Evolutionary conservation across 2,888 invertebrate genomes (phyloP).

Genomic region (Dasysyrphus albostriatus): DNA sequence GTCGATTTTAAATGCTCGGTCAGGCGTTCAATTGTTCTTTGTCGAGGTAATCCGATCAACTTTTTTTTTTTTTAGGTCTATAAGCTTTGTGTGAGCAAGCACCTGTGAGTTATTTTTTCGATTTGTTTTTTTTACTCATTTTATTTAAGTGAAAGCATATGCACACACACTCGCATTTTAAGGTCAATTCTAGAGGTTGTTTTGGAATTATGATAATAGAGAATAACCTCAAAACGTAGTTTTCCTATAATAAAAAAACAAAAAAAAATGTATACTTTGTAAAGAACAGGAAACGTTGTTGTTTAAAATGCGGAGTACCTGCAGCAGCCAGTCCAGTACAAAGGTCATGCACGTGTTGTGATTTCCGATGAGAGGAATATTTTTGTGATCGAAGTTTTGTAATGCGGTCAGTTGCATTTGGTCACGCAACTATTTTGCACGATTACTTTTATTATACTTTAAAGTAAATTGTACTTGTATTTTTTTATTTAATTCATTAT

Average conservation of each 20-base stretch:
- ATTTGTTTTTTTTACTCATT: constrained; percentile 18
- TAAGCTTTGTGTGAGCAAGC: constrained; percentile 37
- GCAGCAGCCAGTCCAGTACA: constrained; percentile 37
- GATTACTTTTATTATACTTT: not conserved
- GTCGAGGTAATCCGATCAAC: constrained; percentile 3
- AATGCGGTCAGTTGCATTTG: constrained; percentile 40
- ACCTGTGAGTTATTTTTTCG: constrained; percentile 54
- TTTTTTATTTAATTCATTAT: not conserved
- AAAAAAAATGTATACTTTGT: not conserved
- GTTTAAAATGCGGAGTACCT: constrained; percentile 19
- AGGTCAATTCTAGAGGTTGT: constrained; percentile 72
- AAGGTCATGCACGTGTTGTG: constrained; percentile 47
- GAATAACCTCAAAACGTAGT: constrained; percentile 51
- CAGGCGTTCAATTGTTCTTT: constrained; percentile 43
- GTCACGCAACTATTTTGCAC: constrained; percentile 40
- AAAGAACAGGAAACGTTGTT: constrained; percentile 61
- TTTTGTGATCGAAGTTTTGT: constrained; percentile 20
- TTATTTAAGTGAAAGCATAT: constrained; percentile 65
- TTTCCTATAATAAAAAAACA: not conserved
- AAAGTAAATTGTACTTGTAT: not conserved
- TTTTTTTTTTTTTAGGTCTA: constrained; percentile 3
- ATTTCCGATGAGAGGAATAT: constrained; percentile 9
- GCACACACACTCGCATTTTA: constrained; percentile 63
- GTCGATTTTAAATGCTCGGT: constrained; percentile 53
- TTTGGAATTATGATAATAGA: constrained; percentile 57